Percentiles rank a stretch among this genome's conserved stretches.
phyloP scores from a whole-genome alignment of 2,797 vertebrate species.

The Aphelocoma californica region DNA sequence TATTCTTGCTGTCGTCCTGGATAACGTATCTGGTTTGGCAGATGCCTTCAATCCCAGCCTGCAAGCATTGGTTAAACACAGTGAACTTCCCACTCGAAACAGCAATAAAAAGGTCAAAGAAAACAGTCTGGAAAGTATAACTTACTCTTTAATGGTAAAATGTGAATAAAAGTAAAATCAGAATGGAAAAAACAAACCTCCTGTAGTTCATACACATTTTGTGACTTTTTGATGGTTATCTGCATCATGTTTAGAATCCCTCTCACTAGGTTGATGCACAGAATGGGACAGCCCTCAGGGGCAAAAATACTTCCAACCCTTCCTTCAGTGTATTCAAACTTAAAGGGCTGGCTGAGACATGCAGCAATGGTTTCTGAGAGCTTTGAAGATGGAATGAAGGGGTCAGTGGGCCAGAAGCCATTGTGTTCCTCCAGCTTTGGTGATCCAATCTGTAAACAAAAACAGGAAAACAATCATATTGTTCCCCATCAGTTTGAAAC shows the following conservation, averaged over 20 bases:
- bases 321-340: constrained; percentile 81
- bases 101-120: not conserved
- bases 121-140: not conserved
- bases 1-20: constrained; percentile 71
- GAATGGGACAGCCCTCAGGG: constrained; percentile 72
- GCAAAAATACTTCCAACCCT: constrained; percentile 77
- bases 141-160: not conserved
- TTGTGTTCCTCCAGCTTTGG: constrained; percentile 82
- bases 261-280: constrained; percentile 83
- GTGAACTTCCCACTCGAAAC: not conserved
- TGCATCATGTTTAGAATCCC: constrained; percentile 79
- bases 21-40: constrained; percentile 82
- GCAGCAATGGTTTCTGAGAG: constrained; percentile 73
- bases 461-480: not conserved
- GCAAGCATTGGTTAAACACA: not conserved
- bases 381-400: constrained; percentile 69
- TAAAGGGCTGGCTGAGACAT: constrained; percentile 80
- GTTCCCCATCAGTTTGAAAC: not conserved
- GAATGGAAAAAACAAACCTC: constrained; percentile 46
- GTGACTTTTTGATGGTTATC: constrained; percentile 83
- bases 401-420: constrained; percentile 73
- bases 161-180: not conserved
- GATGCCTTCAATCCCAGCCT: constrained; percentile 84
- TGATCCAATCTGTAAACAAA: constrained; percentile 75
- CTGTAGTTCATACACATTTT: constrained; percentile 75